Percentiles rank a stretch among this genome's conserved stretches.
Conservation (phyloP, 2,888 invertebrate species). For the Agrotis exclamationis region DNA sequence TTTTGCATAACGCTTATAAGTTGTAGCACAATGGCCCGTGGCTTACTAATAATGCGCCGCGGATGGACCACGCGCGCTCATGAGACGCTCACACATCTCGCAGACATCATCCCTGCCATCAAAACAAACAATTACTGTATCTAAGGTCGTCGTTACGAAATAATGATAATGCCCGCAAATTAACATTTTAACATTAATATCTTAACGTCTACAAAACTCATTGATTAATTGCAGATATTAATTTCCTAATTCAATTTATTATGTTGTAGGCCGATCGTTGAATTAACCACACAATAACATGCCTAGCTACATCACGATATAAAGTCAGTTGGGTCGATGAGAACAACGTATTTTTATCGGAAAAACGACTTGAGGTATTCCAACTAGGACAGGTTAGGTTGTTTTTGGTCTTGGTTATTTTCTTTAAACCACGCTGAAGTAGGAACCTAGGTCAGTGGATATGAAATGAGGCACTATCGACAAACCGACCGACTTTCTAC, state of each 20-base stretch:
- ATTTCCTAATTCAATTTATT: constrained; percentile 42
- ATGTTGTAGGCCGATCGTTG: no score
- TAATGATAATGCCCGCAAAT: constrained; percentile 35
- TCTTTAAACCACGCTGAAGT: no score
- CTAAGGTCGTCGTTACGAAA: constrained; percentile 30
- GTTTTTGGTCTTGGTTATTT: no score
- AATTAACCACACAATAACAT: no score
- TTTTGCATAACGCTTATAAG: constrained; percentile 88
- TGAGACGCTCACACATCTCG: constrained; percentile 62
- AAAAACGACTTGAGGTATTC: no score
- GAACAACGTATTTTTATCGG: no score
- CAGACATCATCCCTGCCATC: constrained; percentile 11
- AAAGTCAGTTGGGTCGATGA: no score
- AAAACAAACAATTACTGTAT: constrained; percentile 9
- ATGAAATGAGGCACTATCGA: no score
- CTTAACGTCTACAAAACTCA: constrained; percentile 33
- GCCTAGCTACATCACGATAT: no score
- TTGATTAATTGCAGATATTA: constrained; percentile 52
- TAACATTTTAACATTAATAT: constrained; percentile 48
- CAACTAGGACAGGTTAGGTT: no score
- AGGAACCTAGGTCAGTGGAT: no score
- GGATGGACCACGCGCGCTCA: constrained; percentile 64
- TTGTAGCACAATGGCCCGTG: constrained; percentile 82
- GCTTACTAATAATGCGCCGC: constrained; percentile 76
- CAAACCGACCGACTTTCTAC: no score